Base-by-base conservation (phyloP, 2,113 vertebrate species). In the Talpa occidentalis region DNA sequence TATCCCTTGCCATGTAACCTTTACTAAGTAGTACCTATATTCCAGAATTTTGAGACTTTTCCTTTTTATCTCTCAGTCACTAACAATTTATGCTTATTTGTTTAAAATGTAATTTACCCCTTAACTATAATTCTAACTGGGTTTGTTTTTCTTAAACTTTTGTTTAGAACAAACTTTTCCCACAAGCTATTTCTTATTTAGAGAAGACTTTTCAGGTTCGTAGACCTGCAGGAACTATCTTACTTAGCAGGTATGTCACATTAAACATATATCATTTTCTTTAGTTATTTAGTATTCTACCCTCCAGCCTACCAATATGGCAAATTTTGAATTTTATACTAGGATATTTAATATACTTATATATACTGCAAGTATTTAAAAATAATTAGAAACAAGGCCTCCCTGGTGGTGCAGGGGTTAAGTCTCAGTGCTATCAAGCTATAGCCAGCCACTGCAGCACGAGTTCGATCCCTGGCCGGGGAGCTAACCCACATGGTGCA, bases 161-260 rank as follows among this genome's bases (percentile, higher is more conserved):
- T 87, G 69, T 97, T 83, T 90, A 99, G 99, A 99, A 99, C 92
- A 99, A 99, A 92, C 98, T 99, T 91, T 99, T 99, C 76, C 99
- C 99, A 92, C 99, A 99, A 98, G 99, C 99, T 78, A 99, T 99
- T 90, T 99, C 99, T 91, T 99, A 99, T 85, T 97, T 99, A 95
- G 99, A 99, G 98, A 99, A 98, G 97, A 99, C 99, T 0, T 99
- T 99, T 93, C 99, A 99, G 92, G 99, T 99, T 81, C 98, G 99
- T 37, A 98, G 97, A 93, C 98, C 99, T 76, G 98, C 98, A 0
- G 98, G 99, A 60, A 98, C 99, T 19, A 98, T 99, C 88, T 97
- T 99, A 69, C 98, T 99, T 52, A 99, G 99, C 98, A 99, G 99
- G 99, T 99, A 95, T 32, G 98, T 98, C 22, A n/a, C 56, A 26